Percentiles rank a stretch among this genome's conserved stretches.
These are phyloP conservation scores for Acanthopagrus latus DNA, from an alignment of 2,797 vertebrate genomes.

Conservation along the genomic window DNA sequence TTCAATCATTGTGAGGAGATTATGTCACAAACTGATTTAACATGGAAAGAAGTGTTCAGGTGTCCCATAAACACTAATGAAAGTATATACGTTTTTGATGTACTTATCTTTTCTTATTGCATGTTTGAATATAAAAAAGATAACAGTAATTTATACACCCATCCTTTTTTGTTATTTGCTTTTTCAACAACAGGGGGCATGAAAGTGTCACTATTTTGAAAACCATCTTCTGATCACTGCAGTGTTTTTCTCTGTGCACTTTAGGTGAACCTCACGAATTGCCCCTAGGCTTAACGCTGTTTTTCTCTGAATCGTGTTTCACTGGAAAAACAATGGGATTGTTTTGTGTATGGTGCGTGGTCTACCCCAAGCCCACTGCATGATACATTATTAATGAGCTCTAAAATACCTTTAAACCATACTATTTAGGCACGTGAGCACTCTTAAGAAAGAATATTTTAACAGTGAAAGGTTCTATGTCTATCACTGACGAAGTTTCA, in stretches of 20 bases:
- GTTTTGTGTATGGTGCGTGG: constrained; percentile 25
- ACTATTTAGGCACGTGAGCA: constrained; percentile 1
- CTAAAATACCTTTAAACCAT: constrained; percentile 39
- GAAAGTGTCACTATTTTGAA: constrained; percentile 42
- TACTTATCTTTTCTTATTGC: not conserved
- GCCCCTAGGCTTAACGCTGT: constrained; percentile 55
- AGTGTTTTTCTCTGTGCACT: constrained; percentile 61
- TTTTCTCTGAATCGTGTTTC: constrained; percentile 69
- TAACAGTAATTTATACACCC: not conserved
- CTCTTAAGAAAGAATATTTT: not conserved
- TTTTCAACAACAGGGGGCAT: constrained; percentile 64
- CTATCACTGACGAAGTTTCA: not conserved
- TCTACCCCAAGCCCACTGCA: constrained; percentile 21
- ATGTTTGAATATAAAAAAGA: not conserved
- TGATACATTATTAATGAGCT: constrained; percentile 56
- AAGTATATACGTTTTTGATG: not conserved
- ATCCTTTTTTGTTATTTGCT: constrained; percentile 23
- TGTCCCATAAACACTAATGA: not conserved
- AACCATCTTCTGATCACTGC: constrained; percentile 4
- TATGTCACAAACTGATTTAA: not conserved
- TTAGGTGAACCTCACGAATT: constrained; percentile 69
- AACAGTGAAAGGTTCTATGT: not conserved
- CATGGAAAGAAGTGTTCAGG: not conserved
- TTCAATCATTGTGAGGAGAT: no score
- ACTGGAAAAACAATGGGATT: constrained; percentile 64